These are phyloP conservation scores for Notodonta ziczac DNA, from an alignment of 2,888 invertebrate species.

Conservation along the genomic window DNA sequence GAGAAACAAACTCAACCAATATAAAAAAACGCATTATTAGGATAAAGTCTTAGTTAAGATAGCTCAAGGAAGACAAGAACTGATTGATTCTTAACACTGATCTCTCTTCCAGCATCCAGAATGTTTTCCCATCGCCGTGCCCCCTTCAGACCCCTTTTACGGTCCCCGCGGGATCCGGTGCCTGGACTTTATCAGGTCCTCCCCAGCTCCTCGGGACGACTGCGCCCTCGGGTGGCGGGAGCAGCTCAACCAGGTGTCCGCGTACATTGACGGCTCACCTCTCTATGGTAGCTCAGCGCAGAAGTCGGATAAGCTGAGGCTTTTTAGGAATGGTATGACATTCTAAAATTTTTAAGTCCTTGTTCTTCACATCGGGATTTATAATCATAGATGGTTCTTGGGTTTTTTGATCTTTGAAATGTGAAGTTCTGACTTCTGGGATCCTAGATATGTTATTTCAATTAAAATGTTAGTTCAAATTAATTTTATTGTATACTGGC, in stretches of 20 bases:
- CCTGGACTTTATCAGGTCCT: slow-evolving; percentile 92
- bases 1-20: too few relatives aligned
- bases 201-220: slow-evolving; percentile 91
- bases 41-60: too few relatives aligned
- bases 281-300: slow-evolving; percentile 91
- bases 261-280: slow-evolving; percentile 92
- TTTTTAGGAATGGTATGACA: slow-evolving; percentile 88
- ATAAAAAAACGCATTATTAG: too few relatives aligned
- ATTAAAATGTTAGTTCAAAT: too few relatives aligned
- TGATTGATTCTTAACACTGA: neutral
- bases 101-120: slow-evolving; percentile 88
- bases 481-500: too few relatives aligned
- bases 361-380: too few relatives aligned
- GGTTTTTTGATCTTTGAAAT: too few relatives aligned
- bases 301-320: slow-evolving; percentile 89
- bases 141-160: slow-evolving; percentile 89
- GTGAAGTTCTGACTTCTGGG: too few relatives aligned
- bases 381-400: neutral
- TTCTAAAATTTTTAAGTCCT: neutral
- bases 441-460: too few relatives aligned
- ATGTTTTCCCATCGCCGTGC: slow-evolving; percentile 92
- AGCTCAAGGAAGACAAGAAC: too few relatives aligned
- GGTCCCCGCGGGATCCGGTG: slow-evolving; percentile 89
- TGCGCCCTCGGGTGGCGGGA: slow-evolving; percentile 93
- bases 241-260: slow-evolving; percentile 93